Evolutionary conservation across 2,888 invertebrate genomes (phyloP), one percentile per base, ranked within the genome.

Genomic region (Heliconius sara): DNA sequence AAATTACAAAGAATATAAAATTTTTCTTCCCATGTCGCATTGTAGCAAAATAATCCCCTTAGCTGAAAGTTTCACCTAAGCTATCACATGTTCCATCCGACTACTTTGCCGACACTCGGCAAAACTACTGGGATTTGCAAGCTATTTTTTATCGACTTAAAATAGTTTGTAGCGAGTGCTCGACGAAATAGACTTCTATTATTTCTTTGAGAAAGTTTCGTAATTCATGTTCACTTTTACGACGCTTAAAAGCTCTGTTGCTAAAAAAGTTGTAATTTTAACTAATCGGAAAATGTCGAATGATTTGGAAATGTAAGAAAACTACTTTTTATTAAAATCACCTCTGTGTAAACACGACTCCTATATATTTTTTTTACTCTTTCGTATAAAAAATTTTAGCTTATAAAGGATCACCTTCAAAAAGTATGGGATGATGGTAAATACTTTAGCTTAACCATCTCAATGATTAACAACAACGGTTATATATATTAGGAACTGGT

Each of bases 11-110:
- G 60, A 60, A 60, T 39, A 60, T 60, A 60, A 73, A 60, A 73
- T 43, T 68, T 43, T 47, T 43, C 52, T 34, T 34, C 47, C 16
- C 39, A 22, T 79, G 70, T 85, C 83, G 77, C 78, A 76, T 30
- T 78, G 60, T 83, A 70, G 75, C 81, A 81, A 80, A 89, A 91
- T 92, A 86, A 81, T 68, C 82, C 84, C 84, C 86, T 75, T 80
- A 83, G 84, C 87, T 81, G 86, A 88, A 92, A 93, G 89, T 93
- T 93, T 90, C 89, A 84, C 84, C 90, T 89, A 90, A 93, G 90
- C 91, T 91, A 91, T 93, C 91, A 89, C 90, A 91, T 87, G 88
- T 89, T 90, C 87, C 85, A 88, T 86, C 88, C 89, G 87, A 90
- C 91, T 92, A 91, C 91, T 92, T 89, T 86, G 89, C 89, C 88